Evolutionary conservation across 2,113 vertebrate species (phyloP), one percentile per base, ranked within the genome.

Genomic region (Pterocles orientalis): DNA sequence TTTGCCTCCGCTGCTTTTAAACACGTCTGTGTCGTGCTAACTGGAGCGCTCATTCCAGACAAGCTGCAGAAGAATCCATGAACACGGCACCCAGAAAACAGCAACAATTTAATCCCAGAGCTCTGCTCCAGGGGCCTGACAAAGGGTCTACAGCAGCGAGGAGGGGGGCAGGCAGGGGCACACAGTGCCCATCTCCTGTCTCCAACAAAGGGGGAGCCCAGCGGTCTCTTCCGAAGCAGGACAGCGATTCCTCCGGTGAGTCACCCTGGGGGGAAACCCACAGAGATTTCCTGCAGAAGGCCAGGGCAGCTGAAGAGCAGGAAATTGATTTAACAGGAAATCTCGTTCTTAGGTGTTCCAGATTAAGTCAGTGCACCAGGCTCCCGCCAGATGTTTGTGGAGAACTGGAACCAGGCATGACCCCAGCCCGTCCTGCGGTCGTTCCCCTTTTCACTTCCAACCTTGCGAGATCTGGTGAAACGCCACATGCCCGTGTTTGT

Each of bases 401-500:
- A 39, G 71, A n/a, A 69, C 34, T 1, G 6, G 56, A 19, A 61
- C 7, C n/a, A 41, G 51, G 48, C 21, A 51, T 25, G 9, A 28
- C 12, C 39, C 26, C 34, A 3, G 0, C 5, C 51, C 19, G 2
- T 11, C 56, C 58, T 28, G 21, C 3, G 0, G 28, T 5, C 14
- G 53, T 6, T 23, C 29, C 10, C 43, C 47, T 66, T 71, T 78
- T 88, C 25, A 8, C 45, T 29, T 58, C n/a, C 69, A 48, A 3
- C 54, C 65, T 70, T 24, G 50, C 61, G 43, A 36, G 24, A 64
- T 7, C 23, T 78, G 60, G 23, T 43, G 70, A 61, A 47, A 47
- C 3, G 3, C 8, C 18, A 14, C 33, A 36, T 17, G 54, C 41
- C 45, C 2, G 0, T 3, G 0, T 7, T 8, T 45, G 34, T 14